These are phyloP conservation scores for Drosophila antonietae DNA, from an alignment of 2,888 invertebrate species.

Conservation along the genomic window DNA sequence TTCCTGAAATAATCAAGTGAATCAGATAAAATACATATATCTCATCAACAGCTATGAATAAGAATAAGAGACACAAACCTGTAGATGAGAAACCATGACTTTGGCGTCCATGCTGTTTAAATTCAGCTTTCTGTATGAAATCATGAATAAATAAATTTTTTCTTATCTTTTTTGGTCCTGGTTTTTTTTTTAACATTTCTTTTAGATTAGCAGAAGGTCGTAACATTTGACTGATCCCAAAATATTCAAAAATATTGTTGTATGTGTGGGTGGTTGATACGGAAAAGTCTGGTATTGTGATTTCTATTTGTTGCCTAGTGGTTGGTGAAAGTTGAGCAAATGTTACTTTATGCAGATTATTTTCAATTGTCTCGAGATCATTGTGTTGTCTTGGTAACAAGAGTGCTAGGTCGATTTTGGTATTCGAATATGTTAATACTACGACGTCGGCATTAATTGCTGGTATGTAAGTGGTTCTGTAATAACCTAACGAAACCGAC, in stretches of 20 bases:
- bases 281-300: not conserved
- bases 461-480: not conserved
- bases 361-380: not conserved
- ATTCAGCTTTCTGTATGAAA: not conserved
- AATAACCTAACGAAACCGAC: not conserved
- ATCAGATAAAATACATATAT: not conserved
- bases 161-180: too few species aligned
- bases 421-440: accelerated
- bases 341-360: not conserved
- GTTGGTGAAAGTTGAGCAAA: accelerated
- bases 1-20: not conserved
- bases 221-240: not conserved
- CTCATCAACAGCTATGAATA: not conserved
- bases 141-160: not conserved
- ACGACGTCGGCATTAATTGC: not conserved
- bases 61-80: not conserved
- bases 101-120: not conserved
- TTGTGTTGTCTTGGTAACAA: not conserved
- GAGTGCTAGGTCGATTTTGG: not conserved
- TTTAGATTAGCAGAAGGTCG: not conserved
- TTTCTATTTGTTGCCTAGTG: accelerated
- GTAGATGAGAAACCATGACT: accelerated
- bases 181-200: too few species aligned
- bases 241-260: not conserved
- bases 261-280: not conserved